Evolutionary conservation across 1,140 invertebrate genomes (phyloP), one percentile per base, ranked within the genome.

Genomic region (Stenopsyche tienmushanensis): DNA sequence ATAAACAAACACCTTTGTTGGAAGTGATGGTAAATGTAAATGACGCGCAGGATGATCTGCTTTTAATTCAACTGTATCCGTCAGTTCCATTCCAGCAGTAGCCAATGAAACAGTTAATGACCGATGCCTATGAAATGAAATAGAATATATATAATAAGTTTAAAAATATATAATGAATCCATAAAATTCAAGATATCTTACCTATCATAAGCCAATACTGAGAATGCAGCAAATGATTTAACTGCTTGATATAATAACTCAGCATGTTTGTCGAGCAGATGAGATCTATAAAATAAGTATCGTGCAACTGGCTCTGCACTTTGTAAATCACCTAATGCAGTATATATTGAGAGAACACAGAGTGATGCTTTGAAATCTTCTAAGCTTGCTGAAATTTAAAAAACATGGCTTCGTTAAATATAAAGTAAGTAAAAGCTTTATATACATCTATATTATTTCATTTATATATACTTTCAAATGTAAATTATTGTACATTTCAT

Each of bases 1-100:
- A 65, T 87, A 87, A 8, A 86, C 83, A 67, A 87, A 86, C 0
- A 87, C 85, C 76, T 86, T 86, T 5, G 85, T 86, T 0, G 84
- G 85, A 25, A 86, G 71, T 3, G 83, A 84, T 1, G 85, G 85
- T 9, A 86, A 72, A 66, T 84, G 82, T 8, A 86, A 73, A 0
- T 76, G 75, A 41, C 84, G 76, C 0, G 81, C 74, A n/a, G 78
- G 76, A 53, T 81, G 80, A 20, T 78, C 75, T 0, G 83, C 79
- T 64, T 82, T 77, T 1, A 87, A 73, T 69, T 85, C 83, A 10
- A 86, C 65, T 3, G 85, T 87, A 64, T 87, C 85, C 0, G 85
- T 86, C 9, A 87, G 71, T 71, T 87, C 85, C 85, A 87, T 87
- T 1, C 85, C 85, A 0, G 85, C 85, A 21, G 85, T 87, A 3